Evolutionary conservation across 1,140 invertebrate species (phyloP), one percentile per base, ranked within the genome.

Genomic region (Chrysomallon squamiferum): DNA sequence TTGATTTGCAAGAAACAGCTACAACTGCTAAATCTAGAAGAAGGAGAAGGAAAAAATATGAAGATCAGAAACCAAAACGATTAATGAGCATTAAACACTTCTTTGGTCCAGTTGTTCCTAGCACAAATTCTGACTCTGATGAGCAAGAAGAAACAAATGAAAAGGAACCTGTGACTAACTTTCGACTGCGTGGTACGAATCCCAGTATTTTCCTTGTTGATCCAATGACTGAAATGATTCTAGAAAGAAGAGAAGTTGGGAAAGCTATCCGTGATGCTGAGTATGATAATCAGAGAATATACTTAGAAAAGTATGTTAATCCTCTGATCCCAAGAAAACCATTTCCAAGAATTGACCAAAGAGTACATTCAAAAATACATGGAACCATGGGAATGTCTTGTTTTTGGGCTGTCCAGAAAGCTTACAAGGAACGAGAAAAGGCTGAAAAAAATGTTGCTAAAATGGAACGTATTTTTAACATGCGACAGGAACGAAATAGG

Each of bases 331-430:
- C 76, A 13, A 71, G 69, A 47, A 58, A 72, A 56, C 75, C 76
- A 58, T 66, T 64, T 29, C 52, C 71, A 9, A 79, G 66, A 25
- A 77, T 70, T 27, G 77, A 85, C 47, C 75, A 82, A 57, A 66
- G 78, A 47, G 68, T 82, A 33, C 82, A 81, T 75, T 58, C 70
- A 11, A 70, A 76, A 35, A 69, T 81, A 15, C 79, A 83, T 27
- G 78, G 81, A n/a, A 82, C 77, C 9, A 84, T 85, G 82, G 76
- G 78, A 27, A 69, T 85, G 50, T 83, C 81, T 5, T 80, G 80
- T 68, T 64, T 85, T 59, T 66, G 74, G 52, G 83, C 84, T 41
- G 81, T 85, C 9, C 80, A 85, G 56, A 78, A 83, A 62, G 84
- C 84, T 0, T 85, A 85, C 63, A 71, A 75, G 45, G 83, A 84